Base-by-base conservation (phyloP, 2,113 vertebrate species). In the Ciconia boyciana region DNA sequence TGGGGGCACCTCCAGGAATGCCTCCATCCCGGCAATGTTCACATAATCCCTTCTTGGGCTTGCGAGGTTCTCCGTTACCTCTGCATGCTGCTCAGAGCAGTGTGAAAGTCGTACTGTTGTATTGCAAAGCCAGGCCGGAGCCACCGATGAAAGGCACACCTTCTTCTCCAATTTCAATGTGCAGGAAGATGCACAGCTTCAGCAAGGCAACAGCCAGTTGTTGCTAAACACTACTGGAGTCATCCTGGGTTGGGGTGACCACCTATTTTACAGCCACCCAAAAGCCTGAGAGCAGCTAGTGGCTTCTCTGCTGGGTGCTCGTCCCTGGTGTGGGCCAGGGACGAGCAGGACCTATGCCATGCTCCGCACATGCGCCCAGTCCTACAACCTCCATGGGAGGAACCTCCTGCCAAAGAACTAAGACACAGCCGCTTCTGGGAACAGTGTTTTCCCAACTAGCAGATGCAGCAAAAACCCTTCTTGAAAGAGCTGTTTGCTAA, bases 401-500 rank as follows among this genome's bases (percentile, higher is more conserved):
- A 91, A 70, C 44, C 58, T 80, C 31, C 71, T 88, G 62, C 51
- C 11, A 6, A 94, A 39, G 70, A 64, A 60, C 29, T 43, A 83
- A 46, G 58, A 20, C 39, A 62, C 72, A 85, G 69, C 62, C 41
- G 44, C 36, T 29, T 76, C 66, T 87, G 70, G 71, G 77, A 93
- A 41, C 43, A 79, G 28, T 48, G 89, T 91, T 94, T 75, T 39
- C 90, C 68, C 68, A 71, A 18, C 21, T 15, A 61, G 81, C 78
- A 97, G 83, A 87, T 93, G 79, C 72, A 93, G 28, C 26, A 13
- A 85, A 93, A 89, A 13, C 62, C 41, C 48, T 79, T 55, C 71
- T 51, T 90, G 75, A 92, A 92, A 91, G 94, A 91, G 60, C 85
- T 76, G 68, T 93, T 97, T 93, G 74, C 93, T 68, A 58, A 89